These are phyloP conservation scores for Rhea americana DNA, from an alignment of 2,113 vertebrate genomes.

Conservation along the genomic window DNA sequence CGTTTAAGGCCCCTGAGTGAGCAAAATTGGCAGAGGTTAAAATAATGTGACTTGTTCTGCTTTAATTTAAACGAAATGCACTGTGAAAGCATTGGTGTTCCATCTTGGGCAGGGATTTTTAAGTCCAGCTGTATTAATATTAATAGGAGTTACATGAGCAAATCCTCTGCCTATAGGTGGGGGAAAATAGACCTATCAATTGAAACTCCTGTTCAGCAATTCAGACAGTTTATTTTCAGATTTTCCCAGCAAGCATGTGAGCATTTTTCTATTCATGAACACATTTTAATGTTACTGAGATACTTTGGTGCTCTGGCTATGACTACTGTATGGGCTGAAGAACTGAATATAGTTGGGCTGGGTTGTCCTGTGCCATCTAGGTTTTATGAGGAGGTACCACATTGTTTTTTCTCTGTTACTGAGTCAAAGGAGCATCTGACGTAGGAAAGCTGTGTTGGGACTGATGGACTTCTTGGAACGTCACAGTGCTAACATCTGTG, in stretches of 20 bases:
- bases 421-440: neutral
- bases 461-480: neutral
- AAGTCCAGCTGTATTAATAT: neutral
- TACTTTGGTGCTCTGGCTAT: neutral
- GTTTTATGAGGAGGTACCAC: neutral
- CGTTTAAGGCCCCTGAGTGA: neutral
- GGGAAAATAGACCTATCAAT: slow-evolving; percentile 45
- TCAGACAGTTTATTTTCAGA: slow-evolving; percentile 25
- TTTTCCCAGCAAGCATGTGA: neutral
- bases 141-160: slow-evolving; percentile 28
- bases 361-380: neutral
- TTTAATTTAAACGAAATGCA: neutral
- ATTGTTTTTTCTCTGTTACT: neutral
- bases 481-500: neutral
- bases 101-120: neutral
- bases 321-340: neutral
- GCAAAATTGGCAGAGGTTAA: slow-evolving; percentile 4
- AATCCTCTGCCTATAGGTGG: neutral
- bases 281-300: neutral
- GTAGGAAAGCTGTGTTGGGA: neutral
- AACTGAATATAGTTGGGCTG: neutral
- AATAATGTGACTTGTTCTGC: neutral
- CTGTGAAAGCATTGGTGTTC: neutral
- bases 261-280: neutral
- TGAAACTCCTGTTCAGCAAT: slow-evolving; percentile 34